Evolutionary conservation across 1,140 invertebrate genomes (phyloP).

Genomic region (Lordiphosa collinella): DNA sequence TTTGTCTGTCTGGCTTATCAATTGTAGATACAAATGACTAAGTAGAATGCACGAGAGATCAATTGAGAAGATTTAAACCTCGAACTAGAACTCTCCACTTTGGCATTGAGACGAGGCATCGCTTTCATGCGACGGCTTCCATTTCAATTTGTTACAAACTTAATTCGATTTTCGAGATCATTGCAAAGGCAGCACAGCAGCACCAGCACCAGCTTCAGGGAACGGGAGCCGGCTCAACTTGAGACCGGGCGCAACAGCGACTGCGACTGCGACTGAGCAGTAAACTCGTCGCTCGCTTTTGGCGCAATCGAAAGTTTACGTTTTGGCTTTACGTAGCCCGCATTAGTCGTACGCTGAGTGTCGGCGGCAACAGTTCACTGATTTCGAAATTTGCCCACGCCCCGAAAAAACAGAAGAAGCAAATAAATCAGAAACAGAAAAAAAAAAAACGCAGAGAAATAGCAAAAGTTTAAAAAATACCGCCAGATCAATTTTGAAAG

Average conservation of each 20-base stretch:
- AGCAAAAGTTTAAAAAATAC: background rate
- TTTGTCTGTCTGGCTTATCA: conserved; percentile 43
- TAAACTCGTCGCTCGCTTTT: conserved; percentile 36
- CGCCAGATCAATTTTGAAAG: too few relatives aligned
- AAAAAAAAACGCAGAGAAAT: conserved; percentile 9
- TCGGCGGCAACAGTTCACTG: conserved; percentile 66
- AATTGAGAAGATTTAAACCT: too few relatives aligned
- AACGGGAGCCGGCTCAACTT: conserved; percentile 11
- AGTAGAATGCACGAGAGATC: background rate
- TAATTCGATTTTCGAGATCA: conserved; percentile 1
- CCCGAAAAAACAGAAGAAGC: too few relatives aligned
- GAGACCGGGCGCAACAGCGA: background rate
- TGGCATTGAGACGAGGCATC: too few relatives aligned
- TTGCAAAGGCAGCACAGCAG: conserved; percentile 5
- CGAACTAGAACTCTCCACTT: too few relatives aligned
- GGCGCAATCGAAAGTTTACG: conserved; percentile 73
- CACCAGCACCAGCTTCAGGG: background rate
- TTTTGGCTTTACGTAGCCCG: conserved; percentile 67
- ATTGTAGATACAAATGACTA: conserved; percentile 2
- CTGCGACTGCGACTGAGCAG: background rate
- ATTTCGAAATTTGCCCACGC: conserved; percentile 16
- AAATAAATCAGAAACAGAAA: background rate
- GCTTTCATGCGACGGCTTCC: background rate
- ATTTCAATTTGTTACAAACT: conserved; percentile 1
- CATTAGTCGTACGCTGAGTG: conserved; percentile 64